phyloP scores from a whole-genome alignment of 2,888 invertebrate species.

The Molorchus minor region DNA sequence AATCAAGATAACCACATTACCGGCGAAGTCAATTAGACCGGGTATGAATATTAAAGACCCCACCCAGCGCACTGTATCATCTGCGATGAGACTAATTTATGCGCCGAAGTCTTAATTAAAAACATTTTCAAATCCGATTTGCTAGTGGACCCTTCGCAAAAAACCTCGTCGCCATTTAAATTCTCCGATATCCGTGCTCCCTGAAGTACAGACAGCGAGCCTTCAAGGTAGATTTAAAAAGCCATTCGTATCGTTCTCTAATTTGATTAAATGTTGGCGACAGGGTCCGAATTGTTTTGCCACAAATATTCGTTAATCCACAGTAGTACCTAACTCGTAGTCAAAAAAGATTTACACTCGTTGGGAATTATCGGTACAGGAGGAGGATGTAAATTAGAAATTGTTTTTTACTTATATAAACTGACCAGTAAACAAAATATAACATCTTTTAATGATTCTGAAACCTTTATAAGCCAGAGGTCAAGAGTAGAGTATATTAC shows the following conservation, averaged over 20 bases:
- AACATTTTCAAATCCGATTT: slow-evolving; percentile 41
- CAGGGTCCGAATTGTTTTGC: too few relatives aligned
- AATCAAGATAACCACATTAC: slow-evolving; percentile 60
- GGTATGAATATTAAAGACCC: slow-evolving; percentile 58
- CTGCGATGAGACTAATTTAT: slow-evolving; percentile 44
- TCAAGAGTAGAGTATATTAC: too few relatives aligned
- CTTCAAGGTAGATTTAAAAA: neutral
- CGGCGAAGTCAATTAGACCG: slow-evolving; percentile 57
- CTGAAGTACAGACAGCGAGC: neutral
- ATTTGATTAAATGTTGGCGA: neutral
- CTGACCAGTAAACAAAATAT: too few relatives aligned
- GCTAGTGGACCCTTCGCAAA: slow-evolving; percentile 17
- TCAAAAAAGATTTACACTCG: too few relatives aligned
- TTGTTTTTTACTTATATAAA: too few relatives aligned
- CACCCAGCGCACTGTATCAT: slow-evolving; percentile 34
- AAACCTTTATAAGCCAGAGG: too few relatives aligned
- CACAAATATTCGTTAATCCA: too few relatives aligned
- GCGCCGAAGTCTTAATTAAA: slow-evolving; percentile 42
- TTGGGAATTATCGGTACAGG: too few relatives aligned
- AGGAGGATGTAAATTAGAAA: too few relatives aligned
- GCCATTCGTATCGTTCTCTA: neutral
- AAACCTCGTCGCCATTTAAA: slow-evolving; percentile 12
- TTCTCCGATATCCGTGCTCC: slow-evolving; percentile 1
- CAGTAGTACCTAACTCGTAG: too few relatives aligned
- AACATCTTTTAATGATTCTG: too few relatives aligned